phyloP scores from a whole-genome alignment of 2,888 invertebrate genomes.

The Lycocerus yunnanus region DNA sequence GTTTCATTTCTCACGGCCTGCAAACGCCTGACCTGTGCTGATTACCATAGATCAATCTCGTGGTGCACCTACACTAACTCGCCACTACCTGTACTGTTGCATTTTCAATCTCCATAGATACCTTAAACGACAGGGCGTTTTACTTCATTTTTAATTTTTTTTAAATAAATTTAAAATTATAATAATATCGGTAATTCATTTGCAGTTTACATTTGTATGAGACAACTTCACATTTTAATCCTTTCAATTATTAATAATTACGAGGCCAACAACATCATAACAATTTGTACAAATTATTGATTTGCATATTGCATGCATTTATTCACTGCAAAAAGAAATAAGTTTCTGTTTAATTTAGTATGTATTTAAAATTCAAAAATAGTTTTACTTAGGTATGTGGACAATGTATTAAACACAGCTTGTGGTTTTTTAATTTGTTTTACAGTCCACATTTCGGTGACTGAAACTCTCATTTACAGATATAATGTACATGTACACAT shows the following conservation, averaged over 20 bases:
- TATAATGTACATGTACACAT: too few relatives aligned
- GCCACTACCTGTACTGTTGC: constrained; percentile 15
- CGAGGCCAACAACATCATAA: neutral
- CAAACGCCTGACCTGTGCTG: constrained; percentile 39
- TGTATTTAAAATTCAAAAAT: neutral
- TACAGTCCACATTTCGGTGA: neutral
- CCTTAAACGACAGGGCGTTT: constrained; percentile 16
- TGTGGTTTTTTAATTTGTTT: too few relatives aligned
- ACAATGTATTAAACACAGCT: too few relatives aligned
- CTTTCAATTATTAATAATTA: neutral
- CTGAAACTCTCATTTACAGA: too few relatives aligned
- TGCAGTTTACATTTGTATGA: neutral
- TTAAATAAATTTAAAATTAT: constrained; percentile 26
- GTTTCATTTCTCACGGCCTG: constrained; percentile 41
- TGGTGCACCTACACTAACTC: constrained; percentile 34
- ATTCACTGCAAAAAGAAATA: neutral
- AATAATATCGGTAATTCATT: neutral
- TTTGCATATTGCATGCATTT: neutral
- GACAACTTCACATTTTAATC: neutral
- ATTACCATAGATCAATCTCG: constrained; percentile 44
- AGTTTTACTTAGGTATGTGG: neutral
- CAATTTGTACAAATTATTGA: neutral
- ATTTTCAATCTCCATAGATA: constrained; percentile 6
- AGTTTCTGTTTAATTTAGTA: neutral
- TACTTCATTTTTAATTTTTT: constrained; percentile 12